Conservation (phyloP, 2,888 invertebrate genomes). For the Orthosia cruda region DNA sequence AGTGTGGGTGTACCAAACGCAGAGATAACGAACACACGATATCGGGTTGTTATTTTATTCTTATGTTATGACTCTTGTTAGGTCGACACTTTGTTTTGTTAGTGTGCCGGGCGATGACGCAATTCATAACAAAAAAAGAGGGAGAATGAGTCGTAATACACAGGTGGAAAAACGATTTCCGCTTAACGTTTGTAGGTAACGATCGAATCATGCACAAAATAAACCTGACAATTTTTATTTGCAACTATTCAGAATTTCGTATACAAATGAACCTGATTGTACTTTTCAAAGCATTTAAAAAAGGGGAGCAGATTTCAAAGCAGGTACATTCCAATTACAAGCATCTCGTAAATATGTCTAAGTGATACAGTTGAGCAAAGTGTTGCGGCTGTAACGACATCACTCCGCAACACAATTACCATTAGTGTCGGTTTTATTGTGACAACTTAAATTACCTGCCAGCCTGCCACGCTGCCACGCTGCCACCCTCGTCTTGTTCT, state of each 20-base stretch:
- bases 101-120: slow-evolving; percentile 55
- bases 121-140: slow-evolving; percentile 55
- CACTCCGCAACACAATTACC: slow-evolving; percentile 74
- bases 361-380: slow-evolving; percentile 66
- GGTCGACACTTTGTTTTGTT: slow-evolving; percentile 75
- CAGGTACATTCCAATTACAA: slow-evolving; percentile 51
- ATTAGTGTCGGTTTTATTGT: slow-evolving; percentile 76
- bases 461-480: slow-evolving; percentile 65
- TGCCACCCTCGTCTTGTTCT: no score
- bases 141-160: neutral
- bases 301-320: slow-evolving; percentile 31
- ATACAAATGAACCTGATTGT: neutral
- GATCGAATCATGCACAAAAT: slow-evolving; percentile 5
- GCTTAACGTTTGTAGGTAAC: neutral
- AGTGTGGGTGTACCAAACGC: slow-evolving; percentile 73
- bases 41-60: slow-evolving; percentile 82
- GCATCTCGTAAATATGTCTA: slow-evolving; percentile 64
- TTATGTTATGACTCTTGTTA: slow-evolving; percentile 82
- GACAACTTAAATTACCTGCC: slow-evolving; percentile 76
- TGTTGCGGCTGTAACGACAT: slow-evolving; percentile 68
- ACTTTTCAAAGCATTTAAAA: slow-evolving; percentile 18
- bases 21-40: slow-evolving; percentile 82
- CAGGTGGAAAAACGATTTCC: slow-evolving; percentile 24
- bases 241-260: neutral
- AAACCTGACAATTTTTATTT: slow-evolving; percentile 11